Percentiles rank a stretch among this genome's conserved stretches.
Conservation (phyloP, 1,140 invertebrate species). For the Samia ricini region DNA sequence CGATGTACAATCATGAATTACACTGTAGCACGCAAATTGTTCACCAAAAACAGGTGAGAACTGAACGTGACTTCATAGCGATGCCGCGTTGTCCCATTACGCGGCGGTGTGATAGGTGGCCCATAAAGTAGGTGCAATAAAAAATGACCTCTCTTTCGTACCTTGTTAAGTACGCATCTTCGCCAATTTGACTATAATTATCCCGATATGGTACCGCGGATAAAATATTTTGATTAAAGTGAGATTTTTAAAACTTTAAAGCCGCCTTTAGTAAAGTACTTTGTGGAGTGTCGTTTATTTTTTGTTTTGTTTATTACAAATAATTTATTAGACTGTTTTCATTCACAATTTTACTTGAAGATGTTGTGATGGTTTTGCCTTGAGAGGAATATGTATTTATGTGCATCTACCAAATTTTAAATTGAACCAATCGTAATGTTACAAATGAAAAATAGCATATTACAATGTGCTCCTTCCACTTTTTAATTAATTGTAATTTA, state of each 20-base stretch:
- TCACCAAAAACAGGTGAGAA: neutral
- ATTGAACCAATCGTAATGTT: too few relatives aligned
- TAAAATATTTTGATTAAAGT: conserved; percentile 29
- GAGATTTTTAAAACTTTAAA: conserved; percentile 10
- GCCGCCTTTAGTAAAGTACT: neutral
- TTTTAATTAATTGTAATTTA: too few relatives aligned
- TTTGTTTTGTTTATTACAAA: neutral
- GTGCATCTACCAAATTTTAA: too few relatives aligned
- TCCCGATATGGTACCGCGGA: conserved; percentile 39
- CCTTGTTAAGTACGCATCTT: conserved; percentile 50
- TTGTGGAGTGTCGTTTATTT: neutral
- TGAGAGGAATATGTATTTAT: too few relatives aligned
- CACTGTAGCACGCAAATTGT: neutral
- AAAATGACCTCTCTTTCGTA: conserved; percentile 34
- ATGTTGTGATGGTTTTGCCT: too few relatives aligned
- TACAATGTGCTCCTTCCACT: too few relatives aligned
- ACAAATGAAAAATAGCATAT: too few relatives aligned
- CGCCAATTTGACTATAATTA: conserved; percentile 65
- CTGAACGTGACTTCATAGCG: neutral
- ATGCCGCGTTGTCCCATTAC: conserved; percentile 16
- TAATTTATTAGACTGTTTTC: neutral
- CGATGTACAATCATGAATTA: neutral
- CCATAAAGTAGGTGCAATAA: conserved; percentile 20
- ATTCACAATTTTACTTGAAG: neutral
- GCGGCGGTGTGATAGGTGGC: conserved; percentile 35